Conservation (phyloP, 2,113 vertebrate genomes). For the Misgurnus mizolepis region DNA sequence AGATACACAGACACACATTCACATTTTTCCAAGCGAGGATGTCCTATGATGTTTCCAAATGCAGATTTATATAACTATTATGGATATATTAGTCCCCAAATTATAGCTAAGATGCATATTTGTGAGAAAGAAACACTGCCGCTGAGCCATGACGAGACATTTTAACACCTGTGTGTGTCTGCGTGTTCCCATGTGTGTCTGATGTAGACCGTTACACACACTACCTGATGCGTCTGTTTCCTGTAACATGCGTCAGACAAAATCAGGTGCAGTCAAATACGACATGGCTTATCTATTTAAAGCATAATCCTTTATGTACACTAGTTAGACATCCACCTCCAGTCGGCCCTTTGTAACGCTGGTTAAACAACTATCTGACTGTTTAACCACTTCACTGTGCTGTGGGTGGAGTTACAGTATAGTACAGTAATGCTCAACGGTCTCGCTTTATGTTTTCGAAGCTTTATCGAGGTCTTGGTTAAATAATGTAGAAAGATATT, state of each 20-base stretch:
- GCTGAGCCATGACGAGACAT: background rate
- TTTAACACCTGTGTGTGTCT: background rate
- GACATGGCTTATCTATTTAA: constrained; percentile 45
- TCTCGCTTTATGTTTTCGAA: background rate
- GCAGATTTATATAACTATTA: too few species aligned
- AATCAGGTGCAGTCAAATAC: constrained; percentile 49
- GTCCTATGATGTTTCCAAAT: too few species aligned
- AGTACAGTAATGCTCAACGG: constrained; percentile 12
- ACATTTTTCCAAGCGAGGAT: too few species aligned
- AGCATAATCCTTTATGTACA: constrained; percentile 46
- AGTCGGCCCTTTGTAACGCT: background rate
- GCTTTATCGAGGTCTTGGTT: too few species aligned
- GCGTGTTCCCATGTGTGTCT: background rate
- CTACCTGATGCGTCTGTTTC: background rate
- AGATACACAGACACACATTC: background rate
- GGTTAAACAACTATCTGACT: background rate
- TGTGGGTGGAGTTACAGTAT: background rate
- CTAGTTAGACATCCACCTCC: background rate
- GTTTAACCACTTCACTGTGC: background rate
- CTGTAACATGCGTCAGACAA: constrained; percentile 18
- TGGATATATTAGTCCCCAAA: too few species aligned
- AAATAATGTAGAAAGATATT: too few species aligned
- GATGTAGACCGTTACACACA: background rate
- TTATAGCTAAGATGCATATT: background rate
- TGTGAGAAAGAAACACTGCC: background rate